Base-by-base conservation (phyloP, 2,797 vertebrate genomes). In the Mastacembelus armatus region DNA sequence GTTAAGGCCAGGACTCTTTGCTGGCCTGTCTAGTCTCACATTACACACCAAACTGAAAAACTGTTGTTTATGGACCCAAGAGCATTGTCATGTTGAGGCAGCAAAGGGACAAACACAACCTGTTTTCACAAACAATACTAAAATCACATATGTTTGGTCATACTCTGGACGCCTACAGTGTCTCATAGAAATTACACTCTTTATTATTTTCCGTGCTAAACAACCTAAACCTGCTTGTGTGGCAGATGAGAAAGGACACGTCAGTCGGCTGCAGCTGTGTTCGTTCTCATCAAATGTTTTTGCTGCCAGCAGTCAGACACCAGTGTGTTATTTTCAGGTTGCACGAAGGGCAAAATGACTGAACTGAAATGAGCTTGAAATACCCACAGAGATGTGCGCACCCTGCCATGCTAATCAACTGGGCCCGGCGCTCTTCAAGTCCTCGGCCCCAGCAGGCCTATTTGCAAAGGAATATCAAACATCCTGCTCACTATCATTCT, bases 401-500 rank as follows among this genome's bases (percentile, higher is more conserved):
- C 29, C 0, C 40, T 32, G 36, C 55, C 18, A 30, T 38, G 51
- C 62, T 82, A 83, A 86, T 84, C 60, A 80, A 61, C 56, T 26
- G 10, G 38, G 39, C 50, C 45, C 38, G n/a, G 16, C 64, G 27
- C 52, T 71, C 66, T 44, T 68, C 50, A 44, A 65, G 68, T 63
- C 18, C 4, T 30, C 15, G 26, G 73, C 66, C 68, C 71, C 63
- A 5, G 43, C 74, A 66, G 77, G 69, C 66, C 68, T 50, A 38
- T 78, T 76, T 77, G 60, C 66, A 64, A 66, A 73, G 70, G 65
- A 75, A 76, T 76, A 85, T 80, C 74, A 78, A 84, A 77, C 50
- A 47, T 79, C 78, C 70, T 71, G 45, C 65, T 67, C 58, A 0
- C 69, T 59, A 62, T 84, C 77, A 74, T 74, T 79, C 77, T 63